phyloP scores from a whole-genome alignment of 2,888 invertebrate species.

The Lepas anatifera region DNA sequence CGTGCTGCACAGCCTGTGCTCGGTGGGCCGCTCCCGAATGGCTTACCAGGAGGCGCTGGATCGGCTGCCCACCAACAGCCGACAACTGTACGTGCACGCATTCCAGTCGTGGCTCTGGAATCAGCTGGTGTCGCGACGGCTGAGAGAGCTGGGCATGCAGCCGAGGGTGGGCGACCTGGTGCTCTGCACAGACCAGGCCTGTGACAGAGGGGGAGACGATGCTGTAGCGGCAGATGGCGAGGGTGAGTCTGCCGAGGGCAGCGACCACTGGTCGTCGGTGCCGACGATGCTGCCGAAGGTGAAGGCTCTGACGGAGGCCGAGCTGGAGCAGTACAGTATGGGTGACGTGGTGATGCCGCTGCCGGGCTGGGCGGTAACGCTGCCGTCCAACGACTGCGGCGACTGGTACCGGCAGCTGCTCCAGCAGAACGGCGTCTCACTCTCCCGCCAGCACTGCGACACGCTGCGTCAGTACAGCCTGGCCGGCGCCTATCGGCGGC shows the following conservation, averaged over 20 bases:
- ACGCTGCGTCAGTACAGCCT: constrained; percentile 73
- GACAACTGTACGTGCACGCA: constrained; percentile 82
- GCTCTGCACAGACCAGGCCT: constrained; percentile 16
- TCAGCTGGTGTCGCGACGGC: constrained; percentile 58
- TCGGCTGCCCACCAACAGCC: constrained; percentile 39
- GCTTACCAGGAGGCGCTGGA: constrained; percentile 7
- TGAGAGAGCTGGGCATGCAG: constrained; percentile 52
- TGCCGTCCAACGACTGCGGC: constrained; percentile 62
- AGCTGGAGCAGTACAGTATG: constrained; percentile 53
- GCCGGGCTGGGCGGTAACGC: constrained; percentile 67
- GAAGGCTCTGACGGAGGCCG: constrained; percentile 51
- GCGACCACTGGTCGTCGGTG: no score
- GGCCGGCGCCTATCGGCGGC: constrained; percentile 68
- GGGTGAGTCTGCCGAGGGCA: no score
- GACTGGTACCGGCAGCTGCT: constrained; percentile 62
- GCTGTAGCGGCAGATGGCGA: no score
- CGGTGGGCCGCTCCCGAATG: not conserved
- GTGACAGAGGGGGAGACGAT: no score
- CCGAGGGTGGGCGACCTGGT: constrained; percentile 60
- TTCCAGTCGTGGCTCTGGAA: constrained; percentile 96
- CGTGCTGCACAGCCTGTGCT: not conserved
- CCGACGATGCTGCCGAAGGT: constrained; percentile 35
- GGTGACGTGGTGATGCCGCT: constrained; percentile 64
- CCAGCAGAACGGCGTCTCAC: constrained; percentile 49
- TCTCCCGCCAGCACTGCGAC: constrained; percentile 61